These are phyloP conservation scores for Lucinisca nassula DNA, from an alignment of 2,888 invertebrate species.

Conservation along the genomic window DNA sequence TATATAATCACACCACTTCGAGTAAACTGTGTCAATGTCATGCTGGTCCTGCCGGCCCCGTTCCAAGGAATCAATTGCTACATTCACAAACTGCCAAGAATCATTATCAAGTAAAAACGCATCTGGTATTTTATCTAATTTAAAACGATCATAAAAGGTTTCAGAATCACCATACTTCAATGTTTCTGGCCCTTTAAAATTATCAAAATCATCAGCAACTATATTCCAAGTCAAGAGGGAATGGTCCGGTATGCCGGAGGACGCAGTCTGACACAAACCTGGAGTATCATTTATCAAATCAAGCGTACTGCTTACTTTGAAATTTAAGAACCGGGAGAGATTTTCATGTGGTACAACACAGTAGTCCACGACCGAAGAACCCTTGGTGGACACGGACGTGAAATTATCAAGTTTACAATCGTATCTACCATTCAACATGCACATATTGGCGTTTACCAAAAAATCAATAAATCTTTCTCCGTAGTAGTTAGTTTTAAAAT, in stretches of 20 bases:
- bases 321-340: not conserved
- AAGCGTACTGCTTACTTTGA: not conserved
- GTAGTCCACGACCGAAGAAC: not conserved
- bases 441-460: not conserved
- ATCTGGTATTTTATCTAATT: not conserved
- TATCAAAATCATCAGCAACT: not conserved
- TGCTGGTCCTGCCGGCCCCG: not conserved
- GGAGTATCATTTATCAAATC: not conserved
- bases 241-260: not conserved
- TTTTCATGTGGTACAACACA: not conserved
- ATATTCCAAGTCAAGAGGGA: not conserved
- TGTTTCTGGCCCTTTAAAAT: not conserved
- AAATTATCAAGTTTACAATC: not conserved
- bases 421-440: constrained; percentile 11
- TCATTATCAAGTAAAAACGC: not conserved
- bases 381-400: not conserved
- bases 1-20: constrained; percentile 12
- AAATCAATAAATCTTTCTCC: not conserved
- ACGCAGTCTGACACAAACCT: not conserved
- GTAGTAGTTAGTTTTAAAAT: not conserved
- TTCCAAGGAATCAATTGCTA: not conserved
- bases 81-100: not conserved
- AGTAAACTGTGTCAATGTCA: not conserved
- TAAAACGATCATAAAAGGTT: not conserved
- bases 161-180: not conserved